Conservation (phyloP, 2,888 invertebrate genomes). For the Dolomedes plantarius region DNA sequence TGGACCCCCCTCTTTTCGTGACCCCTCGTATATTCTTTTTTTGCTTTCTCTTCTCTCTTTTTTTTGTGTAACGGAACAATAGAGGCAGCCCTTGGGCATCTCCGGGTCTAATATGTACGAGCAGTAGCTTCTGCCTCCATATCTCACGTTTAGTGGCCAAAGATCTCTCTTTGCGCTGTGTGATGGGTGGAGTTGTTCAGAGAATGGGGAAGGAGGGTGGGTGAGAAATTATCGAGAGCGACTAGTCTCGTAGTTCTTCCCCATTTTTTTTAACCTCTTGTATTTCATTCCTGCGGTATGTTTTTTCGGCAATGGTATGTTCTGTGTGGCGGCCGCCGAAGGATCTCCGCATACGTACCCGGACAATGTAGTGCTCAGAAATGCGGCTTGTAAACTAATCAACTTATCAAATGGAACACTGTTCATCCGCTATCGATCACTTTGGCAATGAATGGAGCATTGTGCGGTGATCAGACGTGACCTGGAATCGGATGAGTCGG, state of each 20-base stretch:
- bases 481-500: too few species aligned
- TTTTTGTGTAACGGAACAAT: slow-evolving; percentile 64
- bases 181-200: slow-evolving; percentile 27
- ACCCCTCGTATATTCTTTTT: slow-evolving; percentile 22
- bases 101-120: slow-evolving; percentile 69
- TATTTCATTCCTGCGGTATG: background rate
- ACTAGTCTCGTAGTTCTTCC: background rate
- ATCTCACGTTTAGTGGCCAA: slow-evolving; percentile 47
- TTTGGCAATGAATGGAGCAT: background rate
- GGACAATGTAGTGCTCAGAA: background rate
- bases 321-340: background rate
- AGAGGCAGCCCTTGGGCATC: slow-evolving; percentile 49
- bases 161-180: too few species aligned
- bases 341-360: background rate
- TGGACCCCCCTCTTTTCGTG: slow-evolving; percentile 49
- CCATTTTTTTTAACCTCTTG: background rate
- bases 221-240: slow-evolving; percentile 19
- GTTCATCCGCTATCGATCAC: slow-evolving; percentile 11
- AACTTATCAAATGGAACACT: background rate
- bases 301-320: too few species aligned
- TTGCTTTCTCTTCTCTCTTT: slow-evolving; percentile 23
- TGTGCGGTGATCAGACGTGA: slow-evolving; percentile 6
- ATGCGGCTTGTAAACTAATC: background rate
- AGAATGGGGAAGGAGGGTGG: slow-evolving; percentile 10
- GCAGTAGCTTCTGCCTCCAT: slow-evolving; percentile 36